phyloP scores from a whole-genome alignment of 2,113 vertebrate species.

The Salvelinus sp. region DNA sequence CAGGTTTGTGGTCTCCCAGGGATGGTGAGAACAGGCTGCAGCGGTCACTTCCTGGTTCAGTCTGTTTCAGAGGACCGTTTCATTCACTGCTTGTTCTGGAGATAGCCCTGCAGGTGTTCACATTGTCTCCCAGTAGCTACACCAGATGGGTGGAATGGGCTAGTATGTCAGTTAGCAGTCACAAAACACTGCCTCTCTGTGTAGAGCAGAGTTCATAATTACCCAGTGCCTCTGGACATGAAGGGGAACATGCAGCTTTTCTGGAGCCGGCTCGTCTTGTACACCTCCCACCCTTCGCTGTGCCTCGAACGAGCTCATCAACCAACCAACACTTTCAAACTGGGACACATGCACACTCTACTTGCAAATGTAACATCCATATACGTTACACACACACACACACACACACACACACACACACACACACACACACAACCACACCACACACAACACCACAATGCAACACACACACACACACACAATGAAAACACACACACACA shows the following conservation, averaged over 20 bases:
- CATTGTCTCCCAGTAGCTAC: neutral
- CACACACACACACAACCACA: too few relatives aligned
- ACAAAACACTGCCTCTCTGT: neutral
- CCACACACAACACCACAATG: too few relatives aligned
- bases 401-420: too few relatives aligned
- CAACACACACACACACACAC: too few relatives aligned
- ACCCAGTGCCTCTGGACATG: neutral
- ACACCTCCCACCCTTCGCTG: neutral
- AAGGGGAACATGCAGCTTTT: neutral
- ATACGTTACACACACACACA: too few relatives aligned
- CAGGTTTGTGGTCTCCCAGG: neutral
- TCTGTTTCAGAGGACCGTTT: neutral
- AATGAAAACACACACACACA: too few relatives aligned
- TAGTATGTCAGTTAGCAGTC: neutral
- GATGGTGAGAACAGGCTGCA: neutral
- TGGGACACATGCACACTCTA: neutral
- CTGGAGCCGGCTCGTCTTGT: neutral
- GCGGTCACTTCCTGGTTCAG: neutral
- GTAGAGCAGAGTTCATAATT: neutral
- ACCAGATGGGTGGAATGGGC: neutral
- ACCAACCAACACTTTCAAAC: too few relatives aligned
- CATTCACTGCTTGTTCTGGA: neutral
- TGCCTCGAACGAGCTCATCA: neutral
- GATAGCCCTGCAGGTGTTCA: neutral
- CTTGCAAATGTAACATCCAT: neutral